Base-by-base conservation (phyloP, 2,113 vertebrate genomes). In the Dermatemys mawii region DNA sequence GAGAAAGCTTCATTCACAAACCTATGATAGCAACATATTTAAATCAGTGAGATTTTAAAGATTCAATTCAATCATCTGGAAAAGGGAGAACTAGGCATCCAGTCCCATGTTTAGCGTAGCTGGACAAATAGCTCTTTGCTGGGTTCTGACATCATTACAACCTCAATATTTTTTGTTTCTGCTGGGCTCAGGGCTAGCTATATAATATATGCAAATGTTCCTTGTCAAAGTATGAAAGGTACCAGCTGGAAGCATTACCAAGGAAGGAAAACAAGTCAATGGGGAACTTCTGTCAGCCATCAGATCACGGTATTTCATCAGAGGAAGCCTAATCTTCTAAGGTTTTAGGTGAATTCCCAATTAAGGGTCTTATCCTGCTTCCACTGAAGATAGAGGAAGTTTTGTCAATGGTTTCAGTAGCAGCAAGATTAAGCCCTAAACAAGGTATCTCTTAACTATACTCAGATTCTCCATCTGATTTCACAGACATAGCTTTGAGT, bases 371-470 rank as follows among this genome's bases (percentile, higher is more conserved):
- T 51, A 60, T 73, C 35, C 19, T 67, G 79, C 21, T 46, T 11
- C 22, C 21, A 63, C 73, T 93, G 86, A 90, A 90, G 93, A 12
- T 3, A 75, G 54, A 13, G 21, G 1, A n/a, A 21, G 38, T 27
- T 83, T 90, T 86, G 70, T 8, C 57, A 92, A 27, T 78, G 82
- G 89, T 60, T 91, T 91, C 32, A 90, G 38, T 27, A 78, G 29
- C 55, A 85, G 24, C 29, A 92, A 0, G 0, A 92, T 44, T 46
- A 93, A 93, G 90, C 54, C 50, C 50, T 90, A 49, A 92, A 57
- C 24, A 83, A 87, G 41, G n/a, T 83, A 41, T 50, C 92, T 53
- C 88, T 93, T 44, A 89, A 81, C 54, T 38, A 51, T 96, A 83
- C 17, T 87, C 22, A 86, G 94, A 6, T 44, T 92, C 76, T 53